phyloP scores from a whole-genome alignment of 2,113 vertebrate species.

The Trinectes maculatus region DNA sequence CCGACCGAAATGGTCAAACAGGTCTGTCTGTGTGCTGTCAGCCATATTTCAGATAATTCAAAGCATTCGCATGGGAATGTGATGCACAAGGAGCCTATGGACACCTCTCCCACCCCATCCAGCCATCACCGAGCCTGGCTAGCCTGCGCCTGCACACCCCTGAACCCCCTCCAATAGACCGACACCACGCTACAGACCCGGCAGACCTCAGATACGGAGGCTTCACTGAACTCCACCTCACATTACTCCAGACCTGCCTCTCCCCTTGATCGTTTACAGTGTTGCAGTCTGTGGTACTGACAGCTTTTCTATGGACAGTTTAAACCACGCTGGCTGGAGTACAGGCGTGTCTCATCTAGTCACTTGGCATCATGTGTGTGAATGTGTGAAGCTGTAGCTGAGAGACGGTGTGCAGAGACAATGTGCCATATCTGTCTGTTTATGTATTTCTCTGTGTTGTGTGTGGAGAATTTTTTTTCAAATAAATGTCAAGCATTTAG shows the following conservation, averaged over 20 bases:
- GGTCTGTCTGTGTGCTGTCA: constrained; percentile 47
- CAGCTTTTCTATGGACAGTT: constrained; percentile 77
- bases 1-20: not conserved
- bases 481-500: constrained; percentile 80
- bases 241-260: not conserved
- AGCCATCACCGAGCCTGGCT: constrained; percentile 48
- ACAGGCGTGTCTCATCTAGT: constrained; percentile 45
- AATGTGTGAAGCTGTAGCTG: constrained; percentile 32
- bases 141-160: constrained; percentile 28
- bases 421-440: constrained; percentile 61
- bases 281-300: constrained; percentile 73
- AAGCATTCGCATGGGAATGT: constrained; percentile 92
- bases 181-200: constrained; percentile 33
- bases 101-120: constrained; percentile 19
- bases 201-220: constrained; percentile 27
- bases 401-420: constrained; percentile 48
- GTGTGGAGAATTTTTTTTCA: constrained; percentile 79
- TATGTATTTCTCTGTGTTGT: constrained; percentile 61
- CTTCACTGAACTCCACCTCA: not conserved
- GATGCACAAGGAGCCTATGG: constrained; percentile 53
- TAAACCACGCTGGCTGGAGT: constrained; percentile 53
- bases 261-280: constrained; percentile 66
- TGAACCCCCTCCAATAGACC: constrained; percentile 25
- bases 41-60: constrained; percentile 94
- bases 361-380: constrained; percentile 39